These are phyloP conservation scores for Palaemon carinicauda DNA, from an alignment of 1,140 invertebrate genomes.

Conservation along the genomic window DNA sequence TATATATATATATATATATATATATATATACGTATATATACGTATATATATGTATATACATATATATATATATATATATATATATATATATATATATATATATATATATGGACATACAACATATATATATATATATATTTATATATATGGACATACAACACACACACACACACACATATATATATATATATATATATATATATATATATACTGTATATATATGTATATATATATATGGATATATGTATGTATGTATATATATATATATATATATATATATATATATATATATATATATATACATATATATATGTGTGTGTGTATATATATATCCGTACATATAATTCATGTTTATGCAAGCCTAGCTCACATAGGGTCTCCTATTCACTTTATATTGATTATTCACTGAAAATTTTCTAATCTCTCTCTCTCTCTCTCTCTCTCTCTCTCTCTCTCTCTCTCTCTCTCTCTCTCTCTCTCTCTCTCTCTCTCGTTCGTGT, in stretches of 20 bases:
- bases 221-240: background rate
- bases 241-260: background rate
- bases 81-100: constrained; percentile 3
- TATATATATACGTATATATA: background rate
- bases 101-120: background rate
- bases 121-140: no score
- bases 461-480: no score
- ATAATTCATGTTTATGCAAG: no score
- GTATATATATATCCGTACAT: background rate
- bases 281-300: constrained; percentile 9
- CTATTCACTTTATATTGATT: no score
- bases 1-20: constrained; percentile 3
- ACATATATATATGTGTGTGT: constrained; percentile 9
- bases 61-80: constrained; percentile 9
- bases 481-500: no score
- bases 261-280: constrained; percentile 9
- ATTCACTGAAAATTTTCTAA: no score
- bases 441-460: no score
- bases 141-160: background rate
- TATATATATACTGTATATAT: background rate
- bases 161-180: background rate
- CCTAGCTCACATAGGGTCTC: no score
- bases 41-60: constrained; percentile 4
- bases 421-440: no score
- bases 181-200: background rate